A percentile compares a stretch with the other conserved stretches of the same genome.
Conservation (phyloP, 2,113 vertebrate genomes). For the Turdus rufiventris region DNA sequence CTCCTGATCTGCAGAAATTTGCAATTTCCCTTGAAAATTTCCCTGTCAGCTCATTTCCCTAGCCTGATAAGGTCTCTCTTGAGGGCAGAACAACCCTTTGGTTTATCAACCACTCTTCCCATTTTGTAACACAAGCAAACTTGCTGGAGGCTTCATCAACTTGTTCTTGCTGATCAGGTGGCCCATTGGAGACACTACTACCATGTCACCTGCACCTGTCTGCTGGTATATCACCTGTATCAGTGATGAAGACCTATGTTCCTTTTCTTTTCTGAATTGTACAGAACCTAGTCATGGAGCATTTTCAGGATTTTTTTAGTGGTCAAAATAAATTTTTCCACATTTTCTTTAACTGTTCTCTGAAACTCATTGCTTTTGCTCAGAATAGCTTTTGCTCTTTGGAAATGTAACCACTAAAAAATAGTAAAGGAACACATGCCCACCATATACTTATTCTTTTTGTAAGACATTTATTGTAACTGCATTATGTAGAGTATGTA, state of each 20-base stretch:
- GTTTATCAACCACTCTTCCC: not conserved
- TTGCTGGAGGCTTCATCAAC: not conserved
- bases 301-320: not conserved
- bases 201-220: not conserved
- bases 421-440: not conserved
- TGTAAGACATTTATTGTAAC: not conserved
- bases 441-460: not conserved
- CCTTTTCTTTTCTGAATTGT: not conserved
- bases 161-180: not conserved
- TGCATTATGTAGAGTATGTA: not conserved
- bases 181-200: not conserved
- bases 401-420: not conserved
- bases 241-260: not conserved
- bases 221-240: not conserved
- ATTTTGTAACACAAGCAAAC: not conserved
- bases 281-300: not conserved
- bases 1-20: not conserved
- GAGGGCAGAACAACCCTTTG: not conserved
- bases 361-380: not conserved
- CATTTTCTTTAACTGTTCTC: not conserved
- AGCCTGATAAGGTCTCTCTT: not conserved
- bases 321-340: not conserved
- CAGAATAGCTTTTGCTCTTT: not conserved
- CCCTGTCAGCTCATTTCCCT: not conserved
- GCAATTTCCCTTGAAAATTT: not conserved